Evolutionary conservation across 2,888 invertebrate species (phyloP).

Genomic region (Drosophila greeni): DNA sequence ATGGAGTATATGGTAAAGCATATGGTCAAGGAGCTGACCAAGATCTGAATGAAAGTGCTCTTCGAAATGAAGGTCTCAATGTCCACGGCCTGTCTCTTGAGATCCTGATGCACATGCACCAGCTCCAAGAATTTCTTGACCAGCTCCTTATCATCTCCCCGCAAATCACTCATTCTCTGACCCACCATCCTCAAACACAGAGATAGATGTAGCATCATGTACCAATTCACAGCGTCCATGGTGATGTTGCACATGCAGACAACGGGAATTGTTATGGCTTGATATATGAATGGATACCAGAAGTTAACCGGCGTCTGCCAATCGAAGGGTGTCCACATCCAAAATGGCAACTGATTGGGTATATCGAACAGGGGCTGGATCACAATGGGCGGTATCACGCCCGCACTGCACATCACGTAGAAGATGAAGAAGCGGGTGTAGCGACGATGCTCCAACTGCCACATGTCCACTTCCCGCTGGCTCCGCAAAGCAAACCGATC

Average conservation of each 20-base stretch:
- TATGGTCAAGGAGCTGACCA: constrained; percentile 46
- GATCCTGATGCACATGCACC: constrained; percentile 39
- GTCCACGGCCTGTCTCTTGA: constrained; percentile 33
- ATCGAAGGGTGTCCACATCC: constrained; percentile 53
- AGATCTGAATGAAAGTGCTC: constrained; percentile 47
- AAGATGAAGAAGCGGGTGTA: constrained; percentile 19
- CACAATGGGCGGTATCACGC: constrained; percentile 33
- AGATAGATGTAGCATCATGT: constrained; percentile 52
- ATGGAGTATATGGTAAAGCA: constrained; percentile 53
- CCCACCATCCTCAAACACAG: constrained; percentile 50
- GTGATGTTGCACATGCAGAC: constrained; percentile 39
- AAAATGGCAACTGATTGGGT: constrained; percentile 50
- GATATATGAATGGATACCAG: constrained; percentile 43
- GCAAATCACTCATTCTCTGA: constrained; percentile 31
- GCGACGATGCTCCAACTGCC: constrained; percentile 35
- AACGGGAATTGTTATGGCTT: constrained; percentile 29
- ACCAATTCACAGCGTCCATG: constrained; percentile 50
- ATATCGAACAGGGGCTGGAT: constrained; percentile 35
- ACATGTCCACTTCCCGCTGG: constrained; percentile 39
- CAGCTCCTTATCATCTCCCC: constrained; percentile 16
- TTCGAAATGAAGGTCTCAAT: constrained; percentile 42
- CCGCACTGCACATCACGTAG: constrained; percentile 41
- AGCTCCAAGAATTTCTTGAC: constrained; percentile 27
- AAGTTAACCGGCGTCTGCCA: constrained; percentile 28
- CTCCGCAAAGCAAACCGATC: constrained; percentile 20